Evolutionary conservation across 2,113 vertebrate genomes (phyloP).

Genomic region (Murina feae): DNA sequence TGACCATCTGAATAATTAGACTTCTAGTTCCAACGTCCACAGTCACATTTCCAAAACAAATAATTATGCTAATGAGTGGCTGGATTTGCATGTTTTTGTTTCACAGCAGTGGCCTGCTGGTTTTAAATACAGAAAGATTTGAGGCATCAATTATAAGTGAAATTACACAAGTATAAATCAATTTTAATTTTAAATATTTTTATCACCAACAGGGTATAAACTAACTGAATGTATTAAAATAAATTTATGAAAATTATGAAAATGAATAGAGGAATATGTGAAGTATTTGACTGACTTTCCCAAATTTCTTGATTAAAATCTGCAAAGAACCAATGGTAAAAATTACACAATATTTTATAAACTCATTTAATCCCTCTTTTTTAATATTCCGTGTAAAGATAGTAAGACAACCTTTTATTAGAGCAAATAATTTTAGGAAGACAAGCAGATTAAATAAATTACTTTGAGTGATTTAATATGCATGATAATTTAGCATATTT

Average conservation of each 20-base stretch:
- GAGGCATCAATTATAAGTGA: background rate
- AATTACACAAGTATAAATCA: background rate
- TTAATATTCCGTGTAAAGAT: background rate
- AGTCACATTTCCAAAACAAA: background rate
- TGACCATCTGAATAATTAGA: background rate
- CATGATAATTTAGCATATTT: background rate
- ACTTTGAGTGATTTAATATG: background rate
- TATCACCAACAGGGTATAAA: background rate
- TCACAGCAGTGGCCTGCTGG: background rate
- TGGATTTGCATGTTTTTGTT: background rate
- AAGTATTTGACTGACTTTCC: background rate
- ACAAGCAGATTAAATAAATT: background rate
- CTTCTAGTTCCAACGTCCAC: background rate
- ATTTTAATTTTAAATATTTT: background rate
- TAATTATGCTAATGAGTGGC: background rate
- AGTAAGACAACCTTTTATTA: background rate
- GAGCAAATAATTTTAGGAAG: background rate
- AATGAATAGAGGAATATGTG: background rate
- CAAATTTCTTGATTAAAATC: background rate
- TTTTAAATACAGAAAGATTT: background rate
- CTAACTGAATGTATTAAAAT: background rate
- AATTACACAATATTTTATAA: background rate
- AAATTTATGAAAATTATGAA: background rate
- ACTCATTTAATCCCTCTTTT: background rate
- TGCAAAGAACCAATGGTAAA: background rate